A percentile compares a stretch with the other conserved stretches of the same genome.
Conservation (phyloP, 2,113 vertebrate genomes). For the Tenebrosternarchus preto region DNA sequence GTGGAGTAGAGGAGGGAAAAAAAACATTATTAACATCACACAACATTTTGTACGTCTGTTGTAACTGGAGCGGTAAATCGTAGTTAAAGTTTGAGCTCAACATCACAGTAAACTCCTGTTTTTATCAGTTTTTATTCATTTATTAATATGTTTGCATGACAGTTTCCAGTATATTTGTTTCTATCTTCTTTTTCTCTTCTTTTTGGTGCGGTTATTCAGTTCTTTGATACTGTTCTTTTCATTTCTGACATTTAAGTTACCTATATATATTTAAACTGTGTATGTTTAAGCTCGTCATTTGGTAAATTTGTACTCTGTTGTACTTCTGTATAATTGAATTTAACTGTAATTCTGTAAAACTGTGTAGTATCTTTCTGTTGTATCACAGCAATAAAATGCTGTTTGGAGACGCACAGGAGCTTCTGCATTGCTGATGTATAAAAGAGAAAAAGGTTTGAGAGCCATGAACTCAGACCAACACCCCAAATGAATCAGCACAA, state of each 20-base stretch:
- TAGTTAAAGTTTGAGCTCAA: background rate
- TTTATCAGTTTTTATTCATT: background rate
- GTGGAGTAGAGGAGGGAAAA: background rate
- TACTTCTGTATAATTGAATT: too few relatives aligned
- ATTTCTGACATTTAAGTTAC: too few relatives aligned
- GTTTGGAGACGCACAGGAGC: background rate
- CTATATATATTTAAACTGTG: too few relatives aligned
- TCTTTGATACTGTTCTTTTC: too few relatives aligned
- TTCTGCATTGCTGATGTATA: background rate
- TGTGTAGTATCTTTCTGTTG: too few relatives aligned
- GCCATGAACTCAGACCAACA: too few relatives aligned
- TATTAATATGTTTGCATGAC: background rate
- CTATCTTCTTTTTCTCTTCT: too few relatives aligned
- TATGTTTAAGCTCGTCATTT: too few relatives aligned
- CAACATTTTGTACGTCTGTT: background rate
- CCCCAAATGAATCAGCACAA: background rate
- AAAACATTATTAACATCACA: conserved; percentile 27
- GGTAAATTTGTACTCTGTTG: too few relatives aligned
- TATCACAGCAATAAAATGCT: background rate
- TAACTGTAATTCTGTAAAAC: too few relatives aligned
- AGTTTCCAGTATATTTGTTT: too few relatives aligned
- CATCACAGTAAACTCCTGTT: background rate
- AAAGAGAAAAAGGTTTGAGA: background rate
- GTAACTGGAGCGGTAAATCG: background rate
- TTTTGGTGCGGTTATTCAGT: too few relatives aligned